These are phyloP conservation scores for Octomys mimax DNA, from an alignment of 2,797 vertebrate genomes.

Conservation along the genomic window DNA sequence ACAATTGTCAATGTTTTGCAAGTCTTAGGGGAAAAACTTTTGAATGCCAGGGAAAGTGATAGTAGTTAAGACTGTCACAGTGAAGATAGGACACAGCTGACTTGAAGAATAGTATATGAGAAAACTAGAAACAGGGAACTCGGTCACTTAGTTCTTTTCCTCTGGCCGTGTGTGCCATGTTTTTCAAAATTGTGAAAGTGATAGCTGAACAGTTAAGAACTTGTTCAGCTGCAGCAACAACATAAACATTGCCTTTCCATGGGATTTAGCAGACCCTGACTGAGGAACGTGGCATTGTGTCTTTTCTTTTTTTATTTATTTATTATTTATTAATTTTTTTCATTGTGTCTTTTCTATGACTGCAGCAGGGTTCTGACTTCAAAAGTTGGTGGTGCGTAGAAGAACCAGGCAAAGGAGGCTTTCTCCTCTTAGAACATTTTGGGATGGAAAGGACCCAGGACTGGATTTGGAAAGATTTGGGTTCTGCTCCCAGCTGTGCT, in stretches of 20 bases:
- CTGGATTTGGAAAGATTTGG: background rate
- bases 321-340: too few species aligned
- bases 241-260: background rate
- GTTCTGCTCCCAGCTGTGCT: background rate
- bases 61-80: background rate
- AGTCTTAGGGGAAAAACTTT: background rate
- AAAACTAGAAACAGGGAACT: background rate
- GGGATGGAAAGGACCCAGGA: background rate
- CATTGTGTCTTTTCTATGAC: background rate
- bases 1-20: conserved; percentile 18
- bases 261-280: background rate
- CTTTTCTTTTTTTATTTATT: too few species aligned
- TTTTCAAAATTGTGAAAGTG: background rate
- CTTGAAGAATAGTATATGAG: background rate
- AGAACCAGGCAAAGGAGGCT: background rate
- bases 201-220: background rate
- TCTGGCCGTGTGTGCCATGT: background rate
- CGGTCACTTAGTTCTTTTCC: background rate
- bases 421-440: background rate
- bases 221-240: background rate
- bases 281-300: background rate
- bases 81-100: background rate
- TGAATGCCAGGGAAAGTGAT: background rate
- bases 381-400: background rate
- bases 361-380: background rate